Evolutionary conservation across 2,888 invertebrate genomes (phyloP), one percentile per base, ranked within the genome.

Genomic region (Coronaproctus castanopsis): DNA sequence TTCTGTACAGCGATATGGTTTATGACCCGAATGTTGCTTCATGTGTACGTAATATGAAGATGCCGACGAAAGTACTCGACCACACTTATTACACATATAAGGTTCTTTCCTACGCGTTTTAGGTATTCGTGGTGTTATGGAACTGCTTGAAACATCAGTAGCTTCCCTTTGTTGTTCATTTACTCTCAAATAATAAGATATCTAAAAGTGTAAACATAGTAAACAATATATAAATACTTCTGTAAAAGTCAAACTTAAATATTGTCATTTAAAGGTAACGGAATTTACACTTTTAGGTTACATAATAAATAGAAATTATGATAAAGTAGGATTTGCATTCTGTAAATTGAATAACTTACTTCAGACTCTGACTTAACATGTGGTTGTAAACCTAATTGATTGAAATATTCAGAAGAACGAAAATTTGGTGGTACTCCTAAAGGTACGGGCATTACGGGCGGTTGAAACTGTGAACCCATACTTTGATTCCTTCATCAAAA

Each of bases 1-100:
- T 55, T 79, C 78, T 65, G 81, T 81, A 74, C 86, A 86, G 68
- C 81, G 81, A 72, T 83, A 86, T 63, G 85, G 85, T 71, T 86
- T 86, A 70, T 81, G 82, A 66, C 83, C 81, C 22, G 85, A 85
- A 73, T 86, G 85, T 65, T 84, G 76, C 72, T 85, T 85, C 83
- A 85, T 83, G 72, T 86, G 86, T 67, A 85, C 86, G 70, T 86
- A 85, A 70, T 85, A 85, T 65, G 83, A 84, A 52, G 83, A 83
- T 61, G 83, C 80, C 18, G 84, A 85, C 59, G 85, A 84, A 64
- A 85, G 72, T 62, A 84, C 80, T 75, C 84, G 84, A 61, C 83
- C 83, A 71, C 85, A 85, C 62, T 84, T 78, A 75, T 84, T 83
- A 72, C 86, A 86, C 64, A 80, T 80, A 70, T 85, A 85, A 53